Base-by-base conservation (phyloP, 2,797 vertebrate genomes). In the Danio aesculapii region DNA sequence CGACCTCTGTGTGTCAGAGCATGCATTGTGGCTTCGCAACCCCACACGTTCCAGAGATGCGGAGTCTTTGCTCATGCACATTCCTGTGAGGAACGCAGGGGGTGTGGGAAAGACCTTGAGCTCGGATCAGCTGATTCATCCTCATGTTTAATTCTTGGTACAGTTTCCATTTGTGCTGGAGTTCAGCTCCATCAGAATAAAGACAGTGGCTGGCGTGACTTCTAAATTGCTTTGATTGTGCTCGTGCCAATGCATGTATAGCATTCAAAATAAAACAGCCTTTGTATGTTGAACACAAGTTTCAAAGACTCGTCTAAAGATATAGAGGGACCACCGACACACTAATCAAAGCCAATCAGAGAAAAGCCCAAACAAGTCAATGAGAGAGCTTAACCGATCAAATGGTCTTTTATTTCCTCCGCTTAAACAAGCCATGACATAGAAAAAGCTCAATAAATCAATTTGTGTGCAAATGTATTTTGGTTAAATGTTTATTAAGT, bases 91-190 rank as follows among this genome's bases (percentile, higher is more conserved):
- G 89, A 84, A 81, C 53, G 63, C 77, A 62, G 81, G 86, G 86
- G 86, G 87, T 93, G 91, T 94, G 91, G 90, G 93, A 92, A 91
- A 87, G 85, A 90, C 91, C 81, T 87, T 61, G 11, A 57, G 58
- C 86, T 77, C 88, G 87, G 75, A 91, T 91, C 88, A 92, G 88
- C 87, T 92, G 90, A 92, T 84, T 87, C 77, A 71, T 70, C 86
- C 89, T 82, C 71, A 74, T 91, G 91, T 88, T 84, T 87, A 88
- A 87, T 86, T 91, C 87, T 67, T 75, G 89, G 80, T 91, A 89
- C 86, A 91, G 85, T 91, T 91, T 90, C 87, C 88, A 66, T 91
- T 85, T 93, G 91, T 90, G 84, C 87, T 70, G 82, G 85, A 90
- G 85, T 85, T 77, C 82, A 87, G 89, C 10, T 73, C 90, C 90